Conservation (phyloP, 2,797 vertebrate genomes). For the Karalla daura region DNA sequence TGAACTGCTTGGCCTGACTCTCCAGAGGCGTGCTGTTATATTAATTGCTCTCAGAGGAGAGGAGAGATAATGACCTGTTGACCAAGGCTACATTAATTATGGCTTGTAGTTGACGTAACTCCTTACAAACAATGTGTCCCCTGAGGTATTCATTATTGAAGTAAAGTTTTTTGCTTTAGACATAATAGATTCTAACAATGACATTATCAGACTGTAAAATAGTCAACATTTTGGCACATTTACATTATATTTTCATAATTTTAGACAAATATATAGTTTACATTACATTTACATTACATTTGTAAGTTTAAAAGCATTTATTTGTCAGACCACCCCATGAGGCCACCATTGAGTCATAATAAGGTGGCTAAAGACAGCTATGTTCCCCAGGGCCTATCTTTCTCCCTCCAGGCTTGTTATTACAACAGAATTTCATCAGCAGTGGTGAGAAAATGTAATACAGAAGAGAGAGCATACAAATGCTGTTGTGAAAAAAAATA, state of each 20-base stretch:
- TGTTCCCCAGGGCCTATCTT: conserved; percentile 16
- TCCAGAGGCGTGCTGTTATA: conserved; percentile 16
- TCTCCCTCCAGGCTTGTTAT: conserved; percentile 10
- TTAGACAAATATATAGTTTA: too few species aligned
- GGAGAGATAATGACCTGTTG: conserved; percentile 45
- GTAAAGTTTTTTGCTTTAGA: not conserved
- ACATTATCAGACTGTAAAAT: not conserved
- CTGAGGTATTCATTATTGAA: conserved; percentile 12
- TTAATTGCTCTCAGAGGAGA: conserved; percentile 52
- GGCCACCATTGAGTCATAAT: conserved; percentile 18
- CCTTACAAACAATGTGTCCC: conserved; percentile 10
- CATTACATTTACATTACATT: too few species aligned
- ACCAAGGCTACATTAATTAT: conserved; percentile 35
- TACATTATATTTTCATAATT: too few species aligned
- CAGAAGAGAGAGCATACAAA: conserved; percentile 8
- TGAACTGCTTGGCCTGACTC: not conserved
- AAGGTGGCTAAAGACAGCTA: conserved; percentile 2
- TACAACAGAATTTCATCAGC: conserved; percentile 3
- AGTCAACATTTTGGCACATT: too few species aligned
- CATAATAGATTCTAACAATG: not conserved
- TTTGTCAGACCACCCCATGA: not conserved
- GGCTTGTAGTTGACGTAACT: not conserved
- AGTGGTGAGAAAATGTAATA: not conserved
- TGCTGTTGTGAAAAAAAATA: too few species aligned
- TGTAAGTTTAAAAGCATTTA: not conserved